A percentile compares a stretch with the other conserved stretches of the same genome.
Conservation (phyloP, 2,113 vertebrate species). For the Microcebus jonahi region DNA sequence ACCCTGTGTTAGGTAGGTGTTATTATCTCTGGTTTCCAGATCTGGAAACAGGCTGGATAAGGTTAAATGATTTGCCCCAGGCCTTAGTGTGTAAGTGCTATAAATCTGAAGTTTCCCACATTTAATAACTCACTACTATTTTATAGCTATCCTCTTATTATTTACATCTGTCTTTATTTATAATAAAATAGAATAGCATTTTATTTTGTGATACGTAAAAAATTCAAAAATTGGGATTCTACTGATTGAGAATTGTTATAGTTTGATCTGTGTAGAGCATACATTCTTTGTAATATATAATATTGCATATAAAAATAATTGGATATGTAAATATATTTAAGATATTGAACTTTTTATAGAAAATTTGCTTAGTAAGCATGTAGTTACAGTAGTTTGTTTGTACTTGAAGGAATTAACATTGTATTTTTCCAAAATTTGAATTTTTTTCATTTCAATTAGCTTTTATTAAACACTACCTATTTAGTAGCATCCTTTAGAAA, state of each 20-base stretch:
- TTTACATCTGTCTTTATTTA: constrained; percentile 16
- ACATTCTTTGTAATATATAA: neutral
- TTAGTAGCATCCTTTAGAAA: neutral
- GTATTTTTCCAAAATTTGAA: neutral
- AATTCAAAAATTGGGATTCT: neutral
- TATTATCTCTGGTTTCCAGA: neutral
- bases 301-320: constrained; percentile 40
- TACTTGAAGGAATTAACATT: constrained; percentile 30
- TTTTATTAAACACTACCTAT: neutral
- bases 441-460: constrained; percentile 17
- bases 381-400: constrained; percentile 12
- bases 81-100: neutral
- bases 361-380: neutral
- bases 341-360: neutral
- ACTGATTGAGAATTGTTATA: neutral
- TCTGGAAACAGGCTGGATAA: neutral
- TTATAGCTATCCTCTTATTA: neutral
- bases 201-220: constrained; percentile 15
- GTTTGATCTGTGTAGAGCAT: neutral
- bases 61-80: neutral
- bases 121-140: neutral
- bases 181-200: constrained; percentile 12
- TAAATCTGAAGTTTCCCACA: neutral
- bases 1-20: neutral
- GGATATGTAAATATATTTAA: neutral